phyloP scores from a whole-genome alignment of 2,888 invertebrate species.

The Phyto melanocephala region DNA sequence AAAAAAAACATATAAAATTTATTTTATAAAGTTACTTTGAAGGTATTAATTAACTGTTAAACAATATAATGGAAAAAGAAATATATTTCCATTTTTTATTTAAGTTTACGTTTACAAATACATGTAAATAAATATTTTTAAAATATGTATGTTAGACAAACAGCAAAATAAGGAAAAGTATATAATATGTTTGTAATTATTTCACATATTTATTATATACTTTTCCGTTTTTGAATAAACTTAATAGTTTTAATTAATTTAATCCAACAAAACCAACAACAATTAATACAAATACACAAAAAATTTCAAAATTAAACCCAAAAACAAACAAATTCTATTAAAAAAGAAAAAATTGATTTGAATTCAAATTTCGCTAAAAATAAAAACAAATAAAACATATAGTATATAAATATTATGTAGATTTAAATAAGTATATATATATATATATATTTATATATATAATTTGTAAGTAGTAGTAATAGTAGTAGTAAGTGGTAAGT shows the following conservation, averaged over 20 bases:
- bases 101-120: constrained; percentile 18
- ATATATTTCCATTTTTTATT: neutral
- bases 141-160: neutral
- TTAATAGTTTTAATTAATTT: neutral
- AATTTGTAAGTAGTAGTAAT: constrained; percentile 36
- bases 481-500: constrained; percentile 28
- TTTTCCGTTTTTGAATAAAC: constrained; percentile 1
- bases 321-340: neutral
- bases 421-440: constrained; percentile 37
- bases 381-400: constrained; percentile 33
- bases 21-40: constrained; percentile 8
- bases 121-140: constrained; percentile 6
- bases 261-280: constrained; percentile 47
- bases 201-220: constrained; percentile 25
- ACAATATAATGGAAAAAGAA: constrained; percentile 9
- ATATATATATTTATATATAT: constrained; percentile 38
- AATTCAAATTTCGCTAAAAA: neutral
- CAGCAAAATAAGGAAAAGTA: constrained; percentile 10
- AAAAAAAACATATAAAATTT: constrained; percentile 50
- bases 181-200: neutral
- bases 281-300: constrained; percentile 54
- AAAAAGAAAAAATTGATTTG: neutral
- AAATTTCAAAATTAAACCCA: constrained; percentile 5
- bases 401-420: constrained; percentile 15
- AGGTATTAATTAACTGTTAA: neutral